Evolutionary conservation across 2,888 invertebrate species (phyloP), one percentile per base, ranked within the genome.

Genomic region (Papilio demoleus): DNA sequence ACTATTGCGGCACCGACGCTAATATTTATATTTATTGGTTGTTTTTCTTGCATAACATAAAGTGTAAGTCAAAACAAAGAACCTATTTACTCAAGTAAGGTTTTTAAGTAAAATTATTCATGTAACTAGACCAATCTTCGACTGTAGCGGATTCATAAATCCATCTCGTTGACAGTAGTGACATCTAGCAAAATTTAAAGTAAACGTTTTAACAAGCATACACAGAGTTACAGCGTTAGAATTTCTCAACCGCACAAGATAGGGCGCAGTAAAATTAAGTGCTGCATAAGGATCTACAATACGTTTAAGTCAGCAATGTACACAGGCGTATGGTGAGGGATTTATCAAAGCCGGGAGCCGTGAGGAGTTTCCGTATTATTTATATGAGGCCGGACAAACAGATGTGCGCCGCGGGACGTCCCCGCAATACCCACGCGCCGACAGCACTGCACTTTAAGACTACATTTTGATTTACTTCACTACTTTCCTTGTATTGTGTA

Each of bases 301-400:
- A 78, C 76, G 73, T 84, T 75, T 74, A 76, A 79, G 82, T 85
- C 84, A 76, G 76, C 82, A 81, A 76, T 77, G 76, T 72, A 79
- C 79, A 78, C 75, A 68, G 73, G 68, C 67, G 68, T 71, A 72
- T 73, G 70, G 76, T 76, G 76, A 79, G 73, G 83, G 80, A 86
- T 86, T 84, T 85, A 87, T 86, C 82, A 84, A 80, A 82, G 81
- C 80, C 84, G 73, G 86, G 79, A 84, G 83, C 84, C 70, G 73
- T 80, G 77, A 79, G 77, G 79, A 80, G 77, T 79, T 77, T 73
- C 77, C 75, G 68, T 65, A 76, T 84, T 82, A 81, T 81, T 79
- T 81, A 81, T 81, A 73, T 73, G 72, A 70, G 76, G 71, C 73
- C 73, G 70, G 74, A 75, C 76, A 79, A 81, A 86, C 83, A 83